A percentile compares a stretch with the other conserved stretches of the same genome.
Evolutionary conservation across 2,888 invertebrate genomes (phyloP).

Genomic region (Balanococcus diminutus): DNA sequence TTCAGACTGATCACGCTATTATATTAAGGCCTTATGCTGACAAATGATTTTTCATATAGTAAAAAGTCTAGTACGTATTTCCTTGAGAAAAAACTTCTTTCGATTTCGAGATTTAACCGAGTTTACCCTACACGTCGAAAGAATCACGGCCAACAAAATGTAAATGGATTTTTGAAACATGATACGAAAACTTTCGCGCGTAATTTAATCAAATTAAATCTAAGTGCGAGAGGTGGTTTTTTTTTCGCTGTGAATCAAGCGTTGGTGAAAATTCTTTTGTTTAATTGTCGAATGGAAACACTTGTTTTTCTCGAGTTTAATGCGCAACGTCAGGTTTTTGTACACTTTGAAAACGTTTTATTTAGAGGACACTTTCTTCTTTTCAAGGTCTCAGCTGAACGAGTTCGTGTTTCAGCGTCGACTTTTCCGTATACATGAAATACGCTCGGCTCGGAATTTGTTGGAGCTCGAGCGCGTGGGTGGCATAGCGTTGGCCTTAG

Average conservation of each 20-base stretch:
- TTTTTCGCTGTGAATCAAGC: not conserved
- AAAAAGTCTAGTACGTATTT: too few species aligned
- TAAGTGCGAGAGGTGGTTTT: not conserved
- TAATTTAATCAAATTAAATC: not conserved
- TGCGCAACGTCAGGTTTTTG: conserved; percentile 18
- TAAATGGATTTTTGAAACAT: not conserved
- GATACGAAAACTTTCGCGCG: not conserved
- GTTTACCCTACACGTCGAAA: not conserved
- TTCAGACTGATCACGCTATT: not conserved
- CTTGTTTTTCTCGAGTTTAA: not conserved
- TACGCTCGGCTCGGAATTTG: not conserved
- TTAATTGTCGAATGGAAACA: conserved; percentile 7
- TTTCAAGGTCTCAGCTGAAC: conserved; percentile 14
- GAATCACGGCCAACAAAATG: not conserved
- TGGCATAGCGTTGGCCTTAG: too few species aligned
- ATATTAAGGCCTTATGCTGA: not conserved
- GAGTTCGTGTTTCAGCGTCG: not conserved
- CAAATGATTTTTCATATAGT: not conserved
- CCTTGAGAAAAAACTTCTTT: not conserved
- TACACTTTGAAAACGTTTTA: conserved; percentile 16
- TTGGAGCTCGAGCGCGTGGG: not conserved
- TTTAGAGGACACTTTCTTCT: conserved; percentile 17
- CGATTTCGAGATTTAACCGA: not conserved
- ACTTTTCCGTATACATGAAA: not conserved
- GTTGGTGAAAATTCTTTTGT: not conserved